Evolutionary conservation across 2,888 invertebrate species (phyloP).

Genomic region (Chaitophorus viminalis): DNA sequence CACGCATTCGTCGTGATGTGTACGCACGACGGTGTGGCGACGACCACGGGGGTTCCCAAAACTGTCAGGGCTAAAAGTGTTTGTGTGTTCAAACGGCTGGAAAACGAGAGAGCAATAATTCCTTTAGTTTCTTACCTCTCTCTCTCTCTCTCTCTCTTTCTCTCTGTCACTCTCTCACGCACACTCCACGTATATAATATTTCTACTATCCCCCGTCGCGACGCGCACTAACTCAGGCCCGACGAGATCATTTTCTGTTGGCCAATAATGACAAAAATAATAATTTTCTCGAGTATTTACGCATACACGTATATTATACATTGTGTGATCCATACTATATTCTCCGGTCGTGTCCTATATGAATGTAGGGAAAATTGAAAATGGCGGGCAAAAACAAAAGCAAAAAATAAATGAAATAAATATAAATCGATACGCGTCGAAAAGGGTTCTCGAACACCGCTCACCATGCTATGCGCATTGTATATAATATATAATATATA

Average conservation of each 20-base stretch:
- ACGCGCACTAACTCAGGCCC: background rate
- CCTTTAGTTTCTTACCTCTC: background rate
- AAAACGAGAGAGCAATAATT: conserved; percentile 41
- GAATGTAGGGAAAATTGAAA: background rate
- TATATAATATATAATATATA: background rate
- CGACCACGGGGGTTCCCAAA: conserved; percentile 38
- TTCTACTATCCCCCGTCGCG: background rate
- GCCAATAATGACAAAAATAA: background rate
- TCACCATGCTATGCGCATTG: background rate
- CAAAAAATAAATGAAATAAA: background rate
- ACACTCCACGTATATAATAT: no score
- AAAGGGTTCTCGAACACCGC: background rate
- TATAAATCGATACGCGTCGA: background rate
- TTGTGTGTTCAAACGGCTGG: conserved; percentile 59
- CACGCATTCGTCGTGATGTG: background rate
- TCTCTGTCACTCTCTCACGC: background rate
- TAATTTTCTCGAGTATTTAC: no score
- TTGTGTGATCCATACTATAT: no score
- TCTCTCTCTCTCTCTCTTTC: background rate
- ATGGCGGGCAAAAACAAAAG: background rate
- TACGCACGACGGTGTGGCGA: background rate
- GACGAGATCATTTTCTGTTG: conserved; percentile 4
- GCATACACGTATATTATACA: no score
- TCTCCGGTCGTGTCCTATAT: background rate
- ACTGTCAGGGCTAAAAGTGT: conserved; percentile 52